These are phyloP conservation scores for Rhyacophila evoluta DNA, from an alignment of 2,888 invertebrate genomes.

Conservation along the genomic window DNA sequence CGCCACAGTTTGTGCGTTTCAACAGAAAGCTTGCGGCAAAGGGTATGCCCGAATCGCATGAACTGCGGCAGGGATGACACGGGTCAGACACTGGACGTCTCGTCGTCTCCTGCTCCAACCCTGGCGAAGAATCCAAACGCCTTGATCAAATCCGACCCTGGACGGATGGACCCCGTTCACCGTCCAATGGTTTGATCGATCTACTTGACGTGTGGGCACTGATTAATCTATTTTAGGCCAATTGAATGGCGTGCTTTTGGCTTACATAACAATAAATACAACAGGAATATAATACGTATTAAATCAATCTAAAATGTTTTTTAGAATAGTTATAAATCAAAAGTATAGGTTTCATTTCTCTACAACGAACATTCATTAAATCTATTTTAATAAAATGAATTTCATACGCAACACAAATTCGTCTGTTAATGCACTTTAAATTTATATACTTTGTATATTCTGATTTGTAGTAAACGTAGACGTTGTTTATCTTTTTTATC, in stretches of 20 bases:
- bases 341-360: too few species aligned
- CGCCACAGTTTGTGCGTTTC: background rate
- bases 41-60: slow-evolving; percentile 10
- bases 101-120: slow-evolving; percentile 35
- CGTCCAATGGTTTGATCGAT: slow-evolving; percentile 20
- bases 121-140: slow-evolving; percentile 28
- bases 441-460: too few species aligned
- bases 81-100: slow-evolving; percentile 49
- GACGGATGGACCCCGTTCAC: background rate
- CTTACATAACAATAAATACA: background rate
- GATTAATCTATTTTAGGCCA: slow-evolving; percentile 11
- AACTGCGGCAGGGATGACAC: slow-evolving; percentile 44
- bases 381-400: too few species aligned
- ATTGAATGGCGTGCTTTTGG: background rate
- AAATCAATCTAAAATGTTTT: too few species aligned
- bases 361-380: too few species aligned
- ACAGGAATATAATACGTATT: too few species aligned
- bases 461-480: too few species aligned
- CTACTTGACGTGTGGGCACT: slow-evolving; percentile 24
- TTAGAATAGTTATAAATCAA: too few species aligned
- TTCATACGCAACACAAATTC: too few species aligned
- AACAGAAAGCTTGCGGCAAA: background rate
- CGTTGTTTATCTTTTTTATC: too few species aligned
- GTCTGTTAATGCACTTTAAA: too few species aligned
- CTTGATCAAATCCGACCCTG: slow-evolving; percentile 33